Evolutionary conservation across 2,113 vertebrate species (phyloP), one percentile per base, ranked within the genome.

Genomic region (Ptilonorhynchus violaceus): DNA sequence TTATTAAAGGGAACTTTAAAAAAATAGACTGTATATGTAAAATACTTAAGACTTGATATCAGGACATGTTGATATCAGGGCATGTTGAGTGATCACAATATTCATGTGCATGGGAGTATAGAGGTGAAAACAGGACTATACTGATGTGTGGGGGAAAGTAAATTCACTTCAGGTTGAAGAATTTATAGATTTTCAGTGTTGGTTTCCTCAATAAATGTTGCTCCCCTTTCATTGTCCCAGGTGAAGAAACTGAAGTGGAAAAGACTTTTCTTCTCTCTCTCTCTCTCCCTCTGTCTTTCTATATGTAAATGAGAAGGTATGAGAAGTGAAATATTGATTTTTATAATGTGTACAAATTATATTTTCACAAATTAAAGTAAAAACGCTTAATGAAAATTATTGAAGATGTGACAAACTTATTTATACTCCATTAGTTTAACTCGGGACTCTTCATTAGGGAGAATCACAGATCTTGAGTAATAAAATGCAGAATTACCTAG

Each of bases 351-450:
- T 83, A 79, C 58, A 84, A 86, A 95, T 96, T 63, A 72, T 53
- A 67, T 85, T 97, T 97, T 97, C 84, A 85, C 28, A 95, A 97
- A 91, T 94, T 96, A 96, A 97, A 97, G 64, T 81, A 96, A 97
- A 97, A 97, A 87, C 50, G 58, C 56, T 92, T 95, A 49, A 92
- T 39, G 50, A 93, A 98, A 97, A 92, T 91, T 97, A 95, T 91
- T 98, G 96, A 94, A 96, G 64, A 95, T 94, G 33, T 97, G 94
- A 84, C 89, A 97, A 94, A 94, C 50, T 16, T 63, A 88, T 97
- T 97, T 97, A 97, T 94, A 95, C 92, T 95, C 67, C 47, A 94
- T 97, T 97, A 95, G 93, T 94, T 96, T 97, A 89, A 96, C 70
- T 97, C 55, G 91, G 20, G n/a, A n/a, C n/a, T n/a, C n/a, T n/a